A percentile compares a stretch with the other conserved stretches of the same genome.
These are phyloP conservation scores for Saturnia japonica DNA, from an alignment of 2,888 invertebrate species.

Conservation along the genomic window DNA sequence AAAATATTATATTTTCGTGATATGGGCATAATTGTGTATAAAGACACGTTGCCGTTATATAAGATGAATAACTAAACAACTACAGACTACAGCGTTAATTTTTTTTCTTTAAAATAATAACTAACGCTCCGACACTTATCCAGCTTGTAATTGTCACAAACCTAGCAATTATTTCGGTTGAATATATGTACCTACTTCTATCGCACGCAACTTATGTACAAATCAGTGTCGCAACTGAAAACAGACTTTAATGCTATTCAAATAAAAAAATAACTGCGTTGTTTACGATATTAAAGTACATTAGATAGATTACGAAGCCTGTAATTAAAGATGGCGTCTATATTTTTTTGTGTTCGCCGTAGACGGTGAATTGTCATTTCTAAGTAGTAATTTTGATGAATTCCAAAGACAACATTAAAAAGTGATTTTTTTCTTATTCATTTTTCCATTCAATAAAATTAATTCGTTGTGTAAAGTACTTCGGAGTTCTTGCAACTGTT, in stretches of 20 bases:
- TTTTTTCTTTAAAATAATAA: conserved; percentile 37
- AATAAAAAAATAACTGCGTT: conserved; percentile 39
- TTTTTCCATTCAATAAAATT: conserved; percentile 16
- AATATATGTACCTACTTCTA: conserved; percentile 37
- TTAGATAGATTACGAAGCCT: conserved; percentile 1
- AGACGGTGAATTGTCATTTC: conserved; percentile 49
- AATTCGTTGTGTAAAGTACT: neutral
- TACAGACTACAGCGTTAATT: neutral
- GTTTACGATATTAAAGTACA: conserved; percentile 7
- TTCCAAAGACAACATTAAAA: conserved; percentile 13
- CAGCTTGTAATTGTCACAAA: conserved; percentile 61
- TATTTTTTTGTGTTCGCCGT: conserved; percentile 49
- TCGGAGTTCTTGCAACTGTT: neutral
- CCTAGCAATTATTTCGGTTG: conserved; percentile 53
- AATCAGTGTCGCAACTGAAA: conserved; percentile 39
- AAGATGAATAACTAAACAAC: neutral
- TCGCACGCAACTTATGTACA: conserved; percentile 49
- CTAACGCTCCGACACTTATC: conserved; percentile 31
- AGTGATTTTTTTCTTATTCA: neutral
- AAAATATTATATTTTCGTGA: no score
- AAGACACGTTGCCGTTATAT: no score
- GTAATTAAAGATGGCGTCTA: conserved; percentile 19
- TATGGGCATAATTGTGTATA: no score
- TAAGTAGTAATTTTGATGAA: conserved; percentile 47
- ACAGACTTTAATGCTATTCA: conserved; percentile 38